Base-by-base conservation (phyloP, 1,140 invertebrate species). In the Drosophila punjabiensis region DNA sequence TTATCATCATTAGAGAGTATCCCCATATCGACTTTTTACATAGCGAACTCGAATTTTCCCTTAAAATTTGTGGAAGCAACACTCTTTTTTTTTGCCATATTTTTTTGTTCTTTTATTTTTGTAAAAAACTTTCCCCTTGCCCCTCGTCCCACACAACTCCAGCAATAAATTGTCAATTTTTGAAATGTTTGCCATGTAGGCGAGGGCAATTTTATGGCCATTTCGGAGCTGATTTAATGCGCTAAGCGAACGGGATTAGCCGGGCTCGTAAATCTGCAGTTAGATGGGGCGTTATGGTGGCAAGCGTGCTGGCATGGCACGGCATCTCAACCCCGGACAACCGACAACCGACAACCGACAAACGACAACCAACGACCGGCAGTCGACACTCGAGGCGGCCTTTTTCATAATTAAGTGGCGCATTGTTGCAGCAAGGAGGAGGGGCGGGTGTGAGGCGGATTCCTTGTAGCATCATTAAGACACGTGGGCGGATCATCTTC, bases 401-500 rank as follows among this genome's bases (percentile, higher is more conserved):
- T 79, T 82, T 88, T 81, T 85, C 75, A 90, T 89, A 89, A 89
- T 89, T 89, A 89, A 89, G 86, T 90, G 75, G 73, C 71, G 76
- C 61, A 69, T 81, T 74, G 74, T 88, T 73, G 75, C 73, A 67
- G 73, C 48, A 64, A 45, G 35, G 30, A 18, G 52, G 32, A 24
- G 47, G n/a, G 33, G 2, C 2, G 48, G 16, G 5, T 5, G 9
- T 7, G 20, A 5, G 50, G n/a, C n/a, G 33, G 35, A 18, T 30
- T 63, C 66, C 61, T 45, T 87, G 76, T 73, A 88, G 85, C 85
- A 85, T 88, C 85, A 88, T 88, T 85, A 90, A 85, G 86, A 85
- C 86, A 89, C 75, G 86, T 79, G 79, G 59, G 43, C 55, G 67
- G 53, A 88, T 85, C 85, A 67, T 79, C 86, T 73, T 79, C 65